Base-by-base conservation (phyloP, 2,888 invertebrate genomes). In the Lycocerus yunnanus region DNA sequence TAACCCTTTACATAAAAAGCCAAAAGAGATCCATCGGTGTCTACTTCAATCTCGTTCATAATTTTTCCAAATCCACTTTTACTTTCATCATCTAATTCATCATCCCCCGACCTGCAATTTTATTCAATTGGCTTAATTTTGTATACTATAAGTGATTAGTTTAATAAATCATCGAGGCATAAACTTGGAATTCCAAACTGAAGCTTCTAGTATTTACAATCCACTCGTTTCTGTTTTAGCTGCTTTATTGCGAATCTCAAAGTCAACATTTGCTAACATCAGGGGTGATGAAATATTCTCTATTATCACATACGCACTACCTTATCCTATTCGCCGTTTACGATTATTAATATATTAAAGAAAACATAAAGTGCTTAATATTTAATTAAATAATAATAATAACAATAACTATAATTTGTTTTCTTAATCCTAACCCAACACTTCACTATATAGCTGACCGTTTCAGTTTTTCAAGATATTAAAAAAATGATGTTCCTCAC, bases 211-310 rank as follows among this genome's bases (percentile, higher is more conserved):
- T 82, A 80, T 83, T 83, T 82, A 79, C 82, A 67, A 68, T 81
- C 82, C 83, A 82, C 83, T 83, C 77, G 77, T 80, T 78, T 80
- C 81, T 82, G 82, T 83, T 83, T 83, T 83, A 83, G 82, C 80
- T 81, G 82, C 83, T 81, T 83, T 83, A 83, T 83, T 83, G 82
- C 83, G 82, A 83, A 83, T 83, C 82, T 81, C 81, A 81, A 82
- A 82, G 81, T 82, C 82, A 83, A 83, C 79, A 82, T 73, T 74
- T 59, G 61, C 61, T 20, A 63, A 63, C 61, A 63, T 63, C 20
- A 15, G 60, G 61, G 61, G 61, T 63, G 61, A 16, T 63, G 61
- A 63, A 63, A 63, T 63, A 63, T 63, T 20, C n/a, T 63, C 61
- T n/a, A 16, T 61, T 63, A 18, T 20, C 20, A 60, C 43, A 43